Conservation (phyloP, 2,113 vertebrate genomes). For the Orcinus orca region DNA sequence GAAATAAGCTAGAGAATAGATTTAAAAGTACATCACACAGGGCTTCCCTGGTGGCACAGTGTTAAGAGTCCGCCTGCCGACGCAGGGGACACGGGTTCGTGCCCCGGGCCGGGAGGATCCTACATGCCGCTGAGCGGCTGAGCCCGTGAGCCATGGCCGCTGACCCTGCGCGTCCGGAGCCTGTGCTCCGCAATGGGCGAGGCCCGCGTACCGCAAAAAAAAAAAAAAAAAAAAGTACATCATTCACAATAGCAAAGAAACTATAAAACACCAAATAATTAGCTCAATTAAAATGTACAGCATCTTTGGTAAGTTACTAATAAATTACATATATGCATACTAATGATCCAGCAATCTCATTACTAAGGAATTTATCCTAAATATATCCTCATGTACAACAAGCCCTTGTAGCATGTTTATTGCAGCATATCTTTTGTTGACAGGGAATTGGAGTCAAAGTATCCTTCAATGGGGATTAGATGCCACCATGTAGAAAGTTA, state of each 20-base stretch:
- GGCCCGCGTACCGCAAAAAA: no score
- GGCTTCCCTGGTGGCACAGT: no score
- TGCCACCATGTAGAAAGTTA: neutral
- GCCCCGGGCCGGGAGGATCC: no score
- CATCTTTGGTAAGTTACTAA: neutral
- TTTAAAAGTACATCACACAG: neutral
- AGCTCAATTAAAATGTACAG: neutral
- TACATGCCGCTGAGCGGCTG: no score
- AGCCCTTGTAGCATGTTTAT: neutral
- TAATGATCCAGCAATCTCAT: neutral
- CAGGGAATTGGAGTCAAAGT: neutral
- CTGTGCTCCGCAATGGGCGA: no score
- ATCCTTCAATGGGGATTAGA: neutral
- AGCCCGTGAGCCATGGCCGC: no score
- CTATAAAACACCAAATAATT: neutral
- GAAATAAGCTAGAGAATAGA: neutral
- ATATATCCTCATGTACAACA: neutral
- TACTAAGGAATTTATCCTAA: neutral
- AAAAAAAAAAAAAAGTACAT: neutral
- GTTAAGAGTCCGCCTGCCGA: no score
- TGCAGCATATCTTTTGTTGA: neutral
- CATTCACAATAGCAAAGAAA: neutral
- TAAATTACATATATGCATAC: neutral
- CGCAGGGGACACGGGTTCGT: no score
- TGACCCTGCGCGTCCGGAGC: no score